phyloP scores from a whole-genome alignment of 2,113 vertebrate species.

The Odontesthes bonariensis region DNA sequence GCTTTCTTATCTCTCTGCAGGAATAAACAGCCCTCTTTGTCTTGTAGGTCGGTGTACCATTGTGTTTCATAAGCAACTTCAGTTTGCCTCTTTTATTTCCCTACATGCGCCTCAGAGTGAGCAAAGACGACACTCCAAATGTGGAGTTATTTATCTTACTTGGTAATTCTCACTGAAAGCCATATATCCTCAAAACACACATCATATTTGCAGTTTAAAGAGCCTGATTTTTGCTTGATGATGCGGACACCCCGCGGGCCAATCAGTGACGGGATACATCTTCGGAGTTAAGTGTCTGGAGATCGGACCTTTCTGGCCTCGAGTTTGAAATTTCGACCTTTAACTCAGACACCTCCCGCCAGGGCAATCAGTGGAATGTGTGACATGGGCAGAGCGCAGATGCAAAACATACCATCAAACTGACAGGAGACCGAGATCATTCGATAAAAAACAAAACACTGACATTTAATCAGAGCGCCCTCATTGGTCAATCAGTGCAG shows the following conservation, averaged over 20 bases:
- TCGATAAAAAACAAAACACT: slow-evolving; percentile 33
- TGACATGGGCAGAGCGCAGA: slow-evolving; percentile 25
- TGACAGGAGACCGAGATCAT: slow-evolving; percentile 32
- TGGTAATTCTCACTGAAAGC: not conserved
- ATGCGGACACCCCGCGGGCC: slow-evolving; percentile 26
- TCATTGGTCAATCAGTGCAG: slow-evolving; percentile 64
- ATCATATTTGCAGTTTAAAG: slow-evolving; percentile 1
- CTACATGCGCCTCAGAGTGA: no score
- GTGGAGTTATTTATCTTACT: not conserved
- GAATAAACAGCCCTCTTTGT: slow-evolving; percentile 20
- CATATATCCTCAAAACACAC: not conserved
- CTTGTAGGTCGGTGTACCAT: slow-evolving; percentile 9
- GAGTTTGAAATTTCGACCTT: slow-evolving; percentile 66
- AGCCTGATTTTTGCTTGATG: not conserved
- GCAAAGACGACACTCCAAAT: no score
- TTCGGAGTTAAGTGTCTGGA: slow-evolving; percentile 17
- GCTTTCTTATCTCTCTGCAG: slow-evolving; percentile 20
- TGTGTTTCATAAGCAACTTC: not conserved
- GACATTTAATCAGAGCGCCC: slow-evolving; percentile 74
- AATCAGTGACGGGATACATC: slow-evolving; percentile 41
- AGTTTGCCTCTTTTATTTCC: not conserved
- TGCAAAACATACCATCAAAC: slow-evolving; percentile 39
- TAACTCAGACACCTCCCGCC: slow-evolving; percentile 60
- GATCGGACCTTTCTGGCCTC: slow-evolving; percentile 50
- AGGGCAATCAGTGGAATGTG: slow-evolving; percentile 57